A percentile compares a stretch with the other conserved stretches of the same genome.
phyloP scores from a whole-genome alignment of 1,140 invertebrate genomes.

The Leucophenga varia region DNA sequence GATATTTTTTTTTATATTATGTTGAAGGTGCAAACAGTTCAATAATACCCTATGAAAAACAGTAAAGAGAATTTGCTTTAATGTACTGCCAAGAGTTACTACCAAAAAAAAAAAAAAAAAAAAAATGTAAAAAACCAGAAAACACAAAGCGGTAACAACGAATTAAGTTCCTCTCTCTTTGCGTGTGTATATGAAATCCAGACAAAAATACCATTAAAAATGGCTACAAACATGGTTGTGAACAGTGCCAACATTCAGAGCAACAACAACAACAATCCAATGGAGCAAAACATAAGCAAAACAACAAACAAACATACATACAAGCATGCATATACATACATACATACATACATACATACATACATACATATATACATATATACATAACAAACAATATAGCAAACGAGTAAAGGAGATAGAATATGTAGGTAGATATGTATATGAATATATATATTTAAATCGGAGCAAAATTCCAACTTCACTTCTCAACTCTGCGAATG shows the following conservation, averaged over 20 bases:
- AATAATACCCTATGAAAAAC: too few species aligned
- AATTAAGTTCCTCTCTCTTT: too few species aligned
- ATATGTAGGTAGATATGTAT: not conserved
- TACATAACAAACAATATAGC: constrained; percentile 13
- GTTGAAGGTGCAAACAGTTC: too few species aligned
- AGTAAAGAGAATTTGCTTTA: too few species aligned
- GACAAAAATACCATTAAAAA: constrained; percentile 8
- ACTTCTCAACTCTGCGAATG: constrained; percentile 46
- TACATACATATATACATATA: constrained; percentile 11
- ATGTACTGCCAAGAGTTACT: too few species aligned
- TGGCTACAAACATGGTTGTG: constrained; percentile 2
- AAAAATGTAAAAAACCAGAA: too few species aligned
- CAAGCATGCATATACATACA: constrained; percentile 1
- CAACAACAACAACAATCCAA: not conserved
- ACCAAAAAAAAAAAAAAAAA: too few species aligned
- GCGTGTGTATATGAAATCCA: too few species aligned
- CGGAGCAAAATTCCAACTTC: constrained; percentile 9
- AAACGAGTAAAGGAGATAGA: constrained; percentile 3
- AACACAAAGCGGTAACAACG: too few species aligned
- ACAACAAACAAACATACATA: not conserved
- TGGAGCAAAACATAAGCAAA: too few species aligned
- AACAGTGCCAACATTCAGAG: constrained; percentile 2
- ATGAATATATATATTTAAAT: constrained; percentile 19
- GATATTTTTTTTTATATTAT: too few species aligned
- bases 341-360: not conserved